phyloP scores from a whole-genome alignment of 2,797 vertebrate genomes.

The Dallia pectoralis region DNA sequence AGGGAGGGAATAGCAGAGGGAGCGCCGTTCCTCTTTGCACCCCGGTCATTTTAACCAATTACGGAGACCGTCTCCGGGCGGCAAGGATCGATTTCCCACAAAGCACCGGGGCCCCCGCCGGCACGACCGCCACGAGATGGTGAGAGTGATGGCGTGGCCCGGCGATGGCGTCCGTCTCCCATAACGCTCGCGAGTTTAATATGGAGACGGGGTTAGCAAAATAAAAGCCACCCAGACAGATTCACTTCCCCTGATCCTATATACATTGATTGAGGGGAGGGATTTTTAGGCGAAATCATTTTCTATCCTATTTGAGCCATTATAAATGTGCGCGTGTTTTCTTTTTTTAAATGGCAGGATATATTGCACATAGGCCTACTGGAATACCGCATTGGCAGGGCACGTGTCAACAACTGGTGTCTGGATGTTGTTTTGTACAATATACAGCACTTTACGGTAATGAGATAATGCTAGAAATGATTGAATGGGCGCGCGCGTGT shows the following conservation, averaged over 20 bases:
- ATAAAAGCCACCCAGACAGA: slow-evolving; percentile 32
- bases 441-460: neutral
- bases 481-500: neutral
- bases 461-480: neutral
- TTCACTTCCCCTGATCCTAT: slow-evolving; percentile 54
- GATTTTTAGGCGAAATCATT: slow-evolving; percentile 49
- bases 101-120: slow-evolving; percentile 61
- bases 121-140: slow-evolving; percentile 54
- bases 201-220: neutral
- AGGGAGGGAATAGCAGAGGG: slow-evolving; percentile 7
- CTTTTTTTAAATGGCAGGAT: slow-evolving; percentile 12
- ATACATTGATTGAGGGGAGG: slow-evolving; percentile 46
- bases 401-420: neutral
- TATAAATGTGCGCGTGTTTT: slow-evolving; percentile 49
- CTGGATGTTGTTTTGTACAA: neutral
- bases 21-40: slow-evolving; percentile 77
- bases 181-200: slow-evolving; percentile 49
- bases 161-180: slow-evolving; percentile 64
- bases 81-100: slow-evolving; percentile 78
- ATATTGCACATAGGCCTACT: slow-evolving; percentile 3
- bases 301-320: slow-evolving; percentile 49
- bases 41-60: slow-evolving; percentile 85
- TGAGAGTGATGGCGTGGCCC: slow-evolving; percentile 70
- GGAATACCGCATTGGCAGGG: neutral
- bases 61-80: slow-evolving; percentile 79